Conservation (phyloP, 2,797 vertebrate species). For the Pantherophis vulpinus region DNA sequence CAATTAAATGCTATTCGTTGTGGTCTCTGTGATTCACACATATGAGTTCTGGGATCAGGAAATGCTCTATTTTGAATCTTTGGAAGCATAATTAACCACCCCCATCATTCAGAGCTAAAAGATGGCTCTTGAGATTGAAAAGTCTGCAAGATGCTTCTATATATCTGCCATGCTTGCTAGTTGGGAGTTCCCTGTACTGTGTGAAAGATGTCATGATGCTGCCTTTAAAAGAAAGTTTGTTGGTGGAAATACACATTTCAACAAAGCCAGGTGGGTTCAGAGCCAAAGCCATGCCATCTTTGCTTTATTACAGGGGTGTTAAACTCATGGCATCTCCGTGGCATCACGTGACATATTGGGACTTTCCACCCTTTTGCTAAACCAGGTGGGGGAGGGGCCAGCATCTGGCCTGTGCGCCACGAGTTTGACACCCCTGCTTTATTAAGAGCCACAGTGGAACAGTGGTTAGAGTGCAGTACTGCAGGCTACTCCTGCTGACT, state of each 20-base stretch:
- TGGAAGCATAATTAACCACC: neutral
- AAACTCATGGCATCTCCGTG: too few species aligned
- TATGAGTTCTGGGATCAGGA: neutral
- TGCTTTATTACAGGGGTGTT: neutral
- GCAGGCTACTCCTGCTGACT: too few species aligned
- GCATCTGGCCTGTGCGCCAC: too few species aligned
- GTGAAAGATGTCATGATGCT: neutral
- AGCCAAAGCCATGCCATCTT: neutral
- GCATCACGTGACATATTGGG: too few species aligned
- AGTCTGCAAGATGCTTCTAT: neutral
- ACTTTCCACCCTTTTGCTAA: too few species aligned
- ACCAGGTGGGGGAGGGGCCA: too few species aligned
- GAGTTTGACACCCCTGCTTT: too few species aligned
- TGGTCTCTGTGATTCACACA: neutral
- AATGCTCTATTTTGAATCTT: neutral
- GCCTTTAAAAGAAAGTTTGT: neutral
- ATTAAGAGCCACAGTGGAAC: too few species aligned
- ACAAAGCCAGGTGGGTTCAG: neutral
- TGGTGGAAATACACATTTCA: neutral
- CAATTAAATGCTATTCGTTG: neutral
- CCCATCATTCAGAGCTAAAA: neutral
- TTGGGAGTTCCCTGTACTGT: neutral
- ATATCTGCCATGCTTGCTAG: neutral
- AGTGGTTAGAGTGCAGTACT: too few species aligned
- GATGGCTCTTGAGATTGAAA: neutral